These are phyloP conservation scores for Elachura formosa DNA, from an alignment of 2,113 vertebrate genomes.

Conservation along the genomic window DNA sequence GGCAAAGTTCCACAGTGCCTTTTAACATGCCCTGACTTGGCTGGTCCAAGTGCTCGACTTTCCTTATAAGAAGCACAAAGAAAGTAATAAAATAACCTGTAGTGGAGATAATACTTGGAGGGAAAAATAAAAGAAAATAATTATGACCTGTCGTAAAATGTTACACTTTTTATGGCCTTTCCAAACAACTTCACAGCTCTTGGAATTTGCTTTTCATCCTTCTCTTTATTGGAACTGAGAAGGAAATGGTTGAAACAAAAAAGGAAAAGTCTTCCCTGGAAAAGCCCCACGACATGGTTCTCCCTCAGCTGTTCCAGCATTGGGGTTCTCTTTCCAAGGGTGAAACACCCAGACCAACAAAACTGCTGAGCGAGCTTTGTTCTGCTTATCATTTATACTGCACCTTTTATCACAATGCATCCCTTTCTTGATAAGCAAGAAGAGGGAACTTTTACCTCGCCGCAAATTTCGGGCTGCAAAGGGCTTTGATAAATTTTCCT, in stretches of 20 bases:
- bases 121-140: neutral
- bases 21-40: neutral
- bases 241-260: neutral
- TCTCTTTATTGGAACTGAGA: neutral
- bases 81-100: neutral
- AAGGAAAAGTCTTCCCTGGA: accelerated
- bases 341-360: accelerated
- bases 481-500: neutral
- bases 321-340: neutral
- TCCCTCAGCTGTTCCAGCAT: accelerated
- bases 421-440: neutral
- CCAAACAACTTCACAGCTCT: neutral
- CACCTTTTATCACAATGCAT: neutral
- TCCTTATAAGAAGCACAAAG: neutral
- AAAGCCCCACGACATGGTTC: accelerated
- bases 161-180: neutral
- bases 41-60: neutral
- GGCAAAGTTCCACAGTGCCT: neutral
- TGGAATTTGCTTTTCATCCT: neutral
- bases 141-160: neutral
- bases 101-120: neutral
- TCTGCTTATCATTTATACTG: neutral
- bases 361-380: neutral
- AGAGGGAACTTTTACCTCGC: neutral
- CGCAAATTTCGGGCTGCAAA: accelerated